Evolutionary conservation across 2,797 vertebrate species (phyloP).

Genomic region (Chelmon rostratus): DNA sequence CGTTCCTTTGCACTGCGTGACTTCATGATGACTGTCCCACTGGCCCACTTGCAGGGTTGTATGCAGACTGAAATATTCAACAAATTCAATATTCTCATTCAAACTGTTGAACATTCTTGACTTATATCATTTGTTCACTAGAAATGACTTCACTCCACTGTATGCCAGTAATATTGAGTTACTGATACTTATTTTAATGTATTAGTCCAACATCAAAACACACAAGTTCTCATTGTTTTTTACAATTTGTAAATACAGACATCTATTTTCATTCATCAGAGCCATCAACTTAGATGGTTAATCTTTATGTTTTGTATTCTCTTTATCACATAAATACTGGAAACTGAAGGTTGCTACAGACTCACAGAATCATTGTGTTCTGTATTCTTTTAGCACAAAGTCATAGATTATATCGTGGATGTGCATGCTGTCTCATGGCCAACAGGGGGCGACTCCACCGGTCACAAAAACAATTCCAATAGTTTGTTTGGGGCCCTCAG

Average conservation of each 20-base stretch:
- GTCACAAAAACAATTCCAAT: no score
- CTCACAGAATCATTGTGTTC: neutral
- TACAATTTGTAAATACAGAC: neutral
- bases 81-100: neutral
- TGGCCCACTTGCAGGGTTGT: neutral
- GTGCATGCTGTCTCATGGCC: no score
- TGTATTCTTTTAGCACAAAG: conserved; percentile 16
- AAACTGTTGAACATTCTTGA: neutral
- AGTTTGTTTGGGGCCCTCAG: no score
- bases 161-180: neutral
- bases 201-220: neutral
- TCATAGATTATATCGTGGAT: no score
- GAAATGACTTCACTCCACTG: neutral
- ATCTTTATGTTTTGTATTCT: neutral
- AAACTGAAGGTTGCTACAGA: no score
- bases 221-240: neutral
- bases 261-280: neutral
- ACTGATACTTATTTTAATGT: neutral
- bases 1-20: neutral
- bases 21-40: no score
- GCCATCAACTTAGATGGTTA: neutral
- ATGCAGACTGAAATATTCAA: neutral
- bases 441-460: no score
- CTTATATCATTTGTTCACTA: neutral
- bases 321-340: neutral